Percentiles rank a stretch among this genome's conserved stretches.
phyloP scores from a whole-genome alignment of 2,113 vertebrate genomes.

The Pterophyllum scalare region DNA sequence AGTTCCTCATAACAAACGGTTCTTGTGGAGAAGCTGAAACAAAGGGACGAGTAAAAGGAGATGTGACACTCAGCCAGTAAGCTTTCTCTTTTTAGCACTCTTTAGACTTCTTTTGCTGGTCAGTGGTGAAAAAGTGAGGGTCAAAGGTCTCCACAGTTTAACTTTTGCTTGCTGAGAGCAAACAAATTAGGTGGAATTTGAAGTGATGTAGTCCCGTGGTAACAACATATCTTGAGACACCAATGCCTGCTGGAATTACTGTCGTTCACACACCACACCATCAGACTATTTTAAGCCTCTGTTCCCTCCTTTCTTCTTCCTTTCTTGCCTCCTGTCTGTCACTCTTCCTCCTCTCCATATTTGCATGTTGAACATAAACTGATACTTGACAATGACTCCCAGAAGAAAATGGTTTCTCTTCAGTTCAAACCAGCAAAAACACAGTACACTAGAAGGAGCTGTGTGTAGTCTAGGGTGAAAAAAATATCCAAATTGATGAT shows the following conservation, averaged over 20 bases:
- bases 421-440: conserved; percentile 42
- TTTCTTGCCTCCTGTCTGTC: background rate
- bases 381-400: conserved; percentile 56
- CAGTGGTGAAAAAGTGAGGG: background rate
- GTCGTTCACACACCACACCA: too few species aligned
- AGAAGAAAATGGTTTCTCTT: conserved; percentile 47
- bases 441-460: too few species aligned
- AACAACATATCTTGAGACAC: too few species aligned
- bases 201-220: too few species aligned
- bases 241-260: too few species aligned
- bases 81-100: background rate
- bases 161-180: too few species aligned
- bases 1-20: background rate
- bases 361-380: conserved; percentile 48
- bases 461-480: conserved; percentile 35
- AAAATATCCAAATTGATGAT: conserved; percentile 14
- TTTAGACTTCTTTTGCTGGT: background rate
- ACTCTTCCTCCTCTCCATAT: background rate
- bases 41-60: background rate
- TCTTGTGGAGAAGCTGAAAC: background rate
- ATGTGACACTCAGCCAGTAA: background rate
- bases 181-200: too few species aligned
- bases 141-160: background rate
- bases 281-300: too few species aligned
- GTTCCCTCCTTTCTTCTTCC: background rate